Evolutionary conservation across 2,888 invertebrate species (phyloP).

Genomic region (Bellardia bayeri): DNA sequence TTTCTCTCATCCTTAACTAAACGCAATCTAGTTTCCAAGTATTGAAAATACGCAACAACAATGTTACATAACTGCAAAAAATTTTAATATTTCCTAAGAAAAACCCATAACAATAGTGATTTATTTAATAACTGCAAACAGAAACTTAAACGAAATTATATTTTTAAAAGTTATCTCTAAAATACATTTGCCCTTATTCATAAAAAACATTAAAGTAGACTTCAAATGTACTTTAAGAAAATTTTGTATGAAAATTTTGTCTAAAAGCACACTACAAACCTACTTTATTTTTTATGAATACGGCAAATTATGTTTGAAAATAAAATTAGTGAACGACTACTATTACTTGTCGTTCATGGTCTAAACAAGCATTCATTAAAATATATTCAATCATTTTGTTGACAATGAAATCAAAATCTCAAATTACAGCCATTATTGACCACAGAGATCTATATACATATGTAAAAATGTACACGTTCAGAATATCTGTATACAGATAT

Average conservation of each 20-base stretch:
- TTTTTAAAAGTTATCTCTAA: neutral
- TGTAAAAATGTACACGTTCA: neutral
- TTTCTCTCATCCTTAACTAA: no score
- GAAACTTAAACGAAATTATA: neutral
- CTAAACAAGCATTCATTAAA: conserved; percentile 12
- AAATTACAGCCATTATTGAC: conserved; percentile 19
- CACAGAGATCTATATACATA: neutral
- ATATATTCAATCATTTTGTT: conserved; percentile 36
- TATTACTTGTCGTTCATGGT: conserved; percentile 5
- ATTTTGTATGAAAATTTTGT: no score
- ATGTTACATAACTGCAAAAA: no score
- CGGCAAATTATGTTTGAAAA: neutral
- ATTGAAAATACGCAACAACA: no score
- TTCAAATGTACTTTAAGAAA: no score
- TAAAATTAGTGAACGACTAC: neutral
- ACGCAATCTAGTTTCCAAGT: no score
- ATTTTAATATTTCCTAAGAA: no score
- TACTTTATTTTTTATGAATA: no score
- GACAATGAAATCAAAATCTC: conserved; percentile 22
- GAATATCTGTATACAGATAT: neutral
- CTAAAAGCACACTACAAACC: no score
- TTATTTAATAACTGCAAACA: neutral
- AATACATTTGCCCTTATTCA: no score
- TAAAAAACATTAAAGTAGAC: no score
- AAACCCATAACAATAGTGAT: neutral